These are phyloP conservation scores for Phyllotreta striolata DNA, from an alignment of 2,888 invertebrate genomes.

Conservation along the genomic window DNA sequence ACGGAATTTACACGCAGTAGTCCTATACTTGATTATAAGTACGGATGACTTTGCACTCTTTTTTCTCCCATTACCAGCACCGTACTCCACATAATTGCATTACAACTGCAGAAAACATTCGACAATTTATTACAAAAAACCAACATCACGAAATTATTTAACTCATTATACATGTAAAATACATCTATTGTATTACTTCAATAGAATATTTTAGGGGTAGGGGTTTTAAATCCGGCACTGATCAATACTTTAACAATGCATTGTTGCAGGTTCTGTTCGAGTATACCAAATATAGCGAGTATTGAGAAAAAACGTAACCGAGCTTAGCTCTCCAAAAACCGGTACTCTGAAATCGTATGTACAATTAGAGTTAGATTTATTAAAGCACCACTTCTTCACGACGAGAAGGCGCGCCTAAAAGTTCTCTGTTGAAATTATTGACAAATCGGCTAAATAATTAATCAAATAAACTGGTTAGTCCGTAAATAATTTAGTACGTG, in stretches of 20 bases:
- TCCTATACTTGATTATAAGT: conserved; percentile 33
- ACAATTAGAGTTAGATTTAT: conserved; percentile 40
- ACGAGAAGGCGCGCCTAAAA: conserved; percentile 16
- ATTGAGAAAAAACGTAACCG: conserved; percentile 25
- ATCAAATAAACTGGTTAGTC: conserved; percentile 16
- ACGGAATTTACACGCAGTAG: conserved; percentile 25
- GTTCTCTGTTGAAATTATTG: conserved; percentile 19
- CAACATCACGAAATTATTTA: too few relatives aligned
- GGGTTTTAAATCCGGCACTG: conserved; percentile 2
- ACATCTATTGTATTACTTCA: too few relatives aligned
- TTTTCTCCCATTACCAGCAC: conserved; percentile 15
- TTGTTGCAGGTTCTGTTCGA: conserved; percentile 33
- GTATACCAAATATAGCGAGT: conserved; percentile 34
- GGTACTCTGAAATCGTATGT: conserved; percentile 34
- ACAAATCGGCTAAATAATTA: conserved; percentile 30
- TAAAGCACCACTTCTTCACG: conserved; percentile 21
- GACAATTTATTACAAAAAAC: not conserved
- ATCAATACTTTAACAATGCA: conserved; percentile 31
- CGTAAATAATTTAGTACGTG: conserved; percentile 16
- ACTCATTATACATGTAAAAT: too few relatives aligned
- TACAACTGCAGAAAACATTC: not conserved
- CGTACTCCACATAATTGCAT: not conserved
- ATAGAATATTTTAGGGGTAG: too few relatives aligned
- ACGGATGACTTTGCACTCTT: conserved; percentile 36
- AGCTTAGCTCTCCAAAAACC: conserved; percentile 34